Evolutionary conservation across 2,888 invertebrate genomes (phyloP).

Genomic region (Hydraecia micacea): DNA sequence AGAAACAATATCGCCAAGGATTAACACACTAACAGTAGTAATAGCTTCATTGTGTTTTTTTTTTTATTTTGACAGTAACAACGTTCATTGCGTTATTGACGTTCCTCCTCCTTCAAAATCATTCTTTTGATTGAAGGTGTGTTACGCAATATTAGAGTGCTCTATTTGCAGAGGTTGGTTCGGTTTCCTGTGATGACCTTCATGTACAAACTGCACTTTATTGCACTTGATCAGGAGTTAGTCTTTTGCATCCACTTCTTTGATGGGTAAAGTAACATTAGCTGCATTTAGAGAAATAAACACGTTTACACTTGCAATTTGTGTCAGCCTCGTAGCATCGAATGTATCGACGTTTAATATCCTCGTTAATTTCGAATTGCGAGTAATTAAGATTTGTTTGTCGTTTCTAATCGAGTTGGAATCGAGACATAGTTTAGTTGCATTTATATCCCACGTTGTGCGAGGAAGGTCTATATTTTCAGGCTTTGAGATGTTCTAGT

Average conservation of each 20-base stretch:
- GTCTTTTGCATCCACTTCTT: slow-evolving; percentile 28
- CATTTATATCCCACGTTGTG: slow-evolving; percentile 15
- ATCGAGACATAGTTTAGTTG: slow-evolving; percentile 7
- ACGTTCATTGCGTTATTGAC: no score
- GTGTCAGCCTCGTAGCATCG: slow-evolving; percentile 38
- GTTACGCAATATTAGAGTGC: no score
- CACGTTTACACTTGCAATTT: slow-evolving; percentile 53
- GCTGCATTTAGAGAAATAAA: slow-evolving; percentile 51
- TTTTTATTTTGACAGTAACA: no score
- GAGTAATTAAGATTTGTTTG: slow-evolving; percentile 52
- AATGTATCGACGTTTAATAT: slow-evolving; percentile 54
- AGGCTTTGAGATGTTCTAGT: slow-evolving; percentile 4
- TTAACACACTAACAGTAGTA: background rate
- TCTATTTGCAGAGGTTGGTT: background rate
- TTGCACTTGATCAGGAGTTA: background rate
- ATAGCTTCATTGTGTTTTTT: no score
- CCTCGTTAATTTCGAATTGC: slow-evolving; percentile 47
- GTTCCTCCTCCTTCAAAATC: no score
- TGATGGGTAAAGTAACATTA: slow-evolving; percentile 32
- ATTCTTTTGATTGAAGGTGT: no score
- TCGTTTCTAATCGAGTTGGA: slow-evolving; percentile 32
- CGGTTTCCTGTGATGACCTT: background rate
- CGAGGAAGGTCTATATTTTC: slow-evolving; percentile 2
- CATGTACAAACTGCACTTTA: no score
- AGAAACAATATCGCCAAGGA: background rate